Base-by-base conservation (phyloP, 2,888 invertebrate species). In the Amphipoea oculea region DNA sequence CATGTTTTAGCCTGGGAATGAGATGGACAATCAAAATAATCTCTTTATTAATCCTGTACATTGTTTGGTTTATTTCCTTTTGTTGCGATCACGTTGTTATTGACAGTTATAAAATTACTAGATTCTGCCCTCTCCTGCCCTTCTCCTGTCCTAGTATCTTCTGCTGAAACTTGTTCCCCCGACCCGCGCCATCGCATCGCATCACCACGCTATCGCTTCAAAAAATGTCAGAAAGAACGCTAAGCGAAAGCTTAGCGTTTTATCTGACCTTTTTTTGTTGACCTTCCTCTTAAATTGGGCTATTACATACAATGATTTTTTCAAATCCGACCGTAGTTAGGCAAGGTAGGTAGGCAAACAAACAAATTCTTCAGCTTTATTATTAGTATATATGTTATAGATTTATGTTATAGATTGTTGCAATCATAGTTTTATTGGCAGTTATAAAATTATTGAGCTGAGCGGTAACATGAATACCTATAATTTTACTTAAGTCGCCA, bases 1-100 rank as follows among this genome's bases (percentile, higher is more conserved):
- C 79, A 83, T 77, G 77, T 81, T 81, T 82, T 68, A 78, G 66
- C 67, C 36, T 67, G 75, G 23, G 51, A 72, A 45, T 51, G 42
- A 45, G 68, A 79, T 60, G 5, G 40, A 54, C 29, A 57, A 12
- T 57, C 54, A 68, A 67, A 84, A 79, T 76, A 72, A 84, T 57
- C 29, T 73, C 36, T 45, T 17, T 62, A 65, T 29, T 63, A 17
- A 29, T 76, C 67, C 29, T 72, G 36, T 54, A 4, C 17, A 57
- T 17, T 14, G 2, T 72, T 68, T 51, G 36, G 45, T 65, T 17
- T 65, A 76, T 76, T 86, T 82, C 11, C 60, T 69, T 20, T 66
- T 81, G 48, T 36, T 57, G 7, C 51, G 5, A 17, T 51, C 6
- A 1, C 51, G 0, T 60, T 42, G 45, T 45, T n/a, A 76, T 29